Conservation (phyloP, 2,797 vertebrate genomes). For the Lophotriccus pileatus region DNA sequence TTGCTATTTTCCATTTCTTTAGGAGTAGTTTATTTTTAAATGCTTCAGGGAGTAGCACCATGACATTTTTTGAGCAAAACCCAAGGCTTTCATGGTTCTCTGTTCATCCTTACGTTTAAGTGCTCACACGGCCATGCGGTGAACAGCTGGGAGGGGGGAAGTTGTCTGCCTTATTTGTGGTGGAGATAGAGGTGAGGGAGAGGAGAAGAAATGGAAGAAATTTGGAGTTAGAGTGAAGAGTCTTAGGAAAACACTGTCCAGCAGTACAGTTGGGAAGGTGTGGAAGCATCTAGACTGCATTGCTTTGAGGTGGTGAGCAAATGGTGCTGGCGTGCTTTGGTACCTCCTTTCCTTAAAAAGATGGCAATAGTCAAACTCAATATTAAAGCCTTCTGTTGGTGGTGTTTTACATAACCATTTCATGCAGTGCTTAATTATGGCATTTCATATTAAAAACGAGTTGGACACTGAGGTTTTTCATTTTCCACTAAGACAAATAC, state of each 20-base stretch:
- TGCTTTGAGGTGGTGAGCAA: not conserved
- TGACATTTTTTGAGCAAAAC: not conserved
- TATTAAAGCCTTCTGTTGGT: not conserved
- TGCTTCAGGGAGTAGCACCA: not conserved
- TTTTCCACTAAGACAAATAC: not conserved
- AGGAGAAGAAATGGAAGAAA: not conserved
- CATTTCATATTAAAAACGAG: not conserved
- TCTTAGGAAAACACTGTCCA: not conserved
- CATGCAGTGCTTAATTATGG: not conserved
- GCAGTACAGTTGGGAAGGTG: not conserved
- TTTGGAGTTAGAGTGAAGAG: not conserved
- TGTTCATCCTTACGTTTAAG: not conserved
- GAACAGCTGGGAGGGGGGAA: not conserved
- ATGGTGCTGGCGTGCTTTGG: not conserved
- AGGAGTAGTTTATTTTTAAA: not conserved
- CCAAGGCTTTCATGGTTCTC: not conserved
- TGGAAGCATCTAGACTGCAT: not conserved
- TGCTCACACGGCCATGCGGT: not conserved
- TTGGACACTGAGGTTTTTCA: not conserved
- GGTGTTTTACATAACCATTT: not conserved
- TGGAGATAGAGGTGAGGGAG: not conserved
- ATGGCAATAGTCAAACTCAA: fast-evolving
- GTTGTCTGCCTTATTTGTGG: not conserved
- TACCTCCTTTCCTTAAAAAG: not conserved
- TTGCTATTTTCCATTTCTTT: not conserved